These are phyloP conservation scores for rat (Rattus norvegicus) DNA, from an alignment of 2,113 vertebrate species.

Conservation along the genomic window GRCr8 NC_086031.1:89154501-89155000, in stretches of 20 bases:
- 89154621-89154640: constrained; percentile 55
- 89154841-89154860: constrained; percentile 79
- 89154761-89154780: background rate
- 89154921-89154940: background rate
- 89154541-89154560: background rate
- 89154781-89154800: constrained; percentile 48
- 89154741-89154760: constrained; percentile 46
- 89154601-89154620: background rate
- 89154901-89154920: background rate
- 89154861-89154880: background rate
- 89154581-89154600: constrained; percentile 33
- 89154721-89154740: background rate
- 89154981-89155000: background rate
- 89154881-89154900: background rate
- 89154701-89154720: background rate
- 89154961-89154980: background rate
- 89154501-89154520: constrained; percentile 14
- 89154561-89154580: background rate
- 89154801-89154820: constrained; percentile 79
- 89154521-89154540: constrained; percentile 49
- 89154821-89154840: constrained; percentile 83
- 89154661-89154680: background rate
- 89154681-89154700: background rate
- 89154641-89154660: constrained; percentile 40
- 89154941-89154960: background rate